These are phyloP conservation scores for Halichondria panicea DNA, from an alignment of 37 sponge, comb jelly and placozoan species.

Conservation along the genomic window DNA sequence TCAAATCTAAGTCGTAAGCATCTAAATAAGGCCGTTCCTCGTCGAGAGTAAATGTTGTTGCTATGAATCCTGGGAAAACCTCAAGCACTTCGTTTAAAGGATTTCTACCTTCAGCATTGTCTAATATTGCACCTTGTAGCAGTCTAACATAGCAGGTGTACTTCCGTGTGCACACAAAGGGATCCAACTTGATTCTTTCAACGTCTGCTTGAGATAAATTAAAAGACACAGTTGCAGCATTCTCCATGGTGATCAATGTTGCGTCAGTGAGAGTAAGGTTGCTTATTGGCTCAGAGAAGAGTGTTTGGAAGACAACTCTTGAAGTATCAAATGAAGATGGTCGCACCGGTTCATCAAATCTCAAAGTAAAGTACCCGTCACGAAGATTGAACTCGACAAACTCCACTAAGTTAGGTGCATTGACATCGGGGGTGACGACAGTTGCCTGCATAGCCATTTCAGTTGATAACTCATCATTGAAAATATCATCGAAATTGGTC, in stretches of 20 bases:
- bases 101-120: slow-evolving; percentile 42
- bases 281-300: slow-evolving; percentile 39
- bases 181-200: slow-evolving; percentile 43
- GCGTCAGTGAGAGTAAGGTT: slow-evolving; percentile 39
- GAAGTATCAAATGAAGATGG: slow-evolving; percentile 49
- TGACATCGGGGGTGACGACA: slow-evolving; percentile 42
- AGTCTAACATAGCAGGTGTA: slow-evolving; percentile 79
- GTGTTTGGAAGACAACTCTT: slow-evolving; percentile 61
- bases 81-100: slow-evolving; percentile 14
- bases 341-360: slow-evolving; percentile 80
- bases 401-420: slow-evolving; percentile 38
- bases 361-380: slow-evolving; percentile 53
- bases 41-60: slow-evolving; percentile 55
- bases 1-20: slow-evolving; percentile 68
- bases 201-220: slow-evolving; percentile 55
- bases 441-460: slow-evolving; percentile 53
- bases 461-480: slow-evolving; percentile 29
- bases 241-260: slow-evolving; percentile 12
- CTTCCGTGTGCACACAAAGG: slow-evolving; percentile 68
- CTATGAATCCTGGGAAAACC: slow-evolving; percentile 50
- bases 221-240: slow-evolving; percentile 31
- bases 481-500: slow-evolving; percentile 23
- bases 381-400: slow-evolving; percentile 70
- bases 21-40: slow-evolving; percentile 54
- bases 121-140: slow-evolving; percentile 30